Base-by-base conservation (phyloP, 2,797 vertebrate genomes). In the Gymnoscopelus microlampas region DNA sequence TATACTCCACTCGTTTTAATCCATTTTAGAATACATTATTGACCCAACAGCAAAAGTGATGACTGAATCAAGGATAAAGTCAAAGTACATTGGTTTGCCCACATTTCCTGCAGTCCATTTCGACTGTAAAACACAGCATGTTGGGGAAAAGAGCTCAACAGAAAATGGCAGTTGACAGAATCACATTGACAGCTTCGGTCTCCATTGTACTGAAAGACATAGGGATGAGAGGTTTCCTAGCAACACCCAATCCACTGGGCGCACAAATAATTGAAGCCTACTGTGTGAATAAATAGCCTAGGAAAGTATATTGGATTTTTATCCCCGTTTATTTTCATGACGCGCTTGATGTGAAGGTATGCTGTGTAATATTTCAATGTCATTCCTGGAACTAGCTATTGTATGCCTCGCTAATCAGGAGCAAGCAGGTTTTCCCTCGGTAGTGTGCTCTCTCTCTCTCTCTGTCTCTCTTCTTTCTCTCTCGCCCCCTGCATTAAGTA, bases 161-260 rank as follows among this genome's bases (percentile, higher is more conserved):
- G 71, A 79, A 87, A 79, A 89, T 76, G 51, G 68, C 71, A 74
- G 72, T n/a, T 73, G 70, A 80, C 49, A 70, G 62, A 73, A 66
- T 78, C 26, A 58, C 63, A 76, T 4, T 76, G 73, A 86, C 67
- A 58, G 68, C 26, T 1, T 80, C 53, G 48, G 57, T 58, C 60
- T 73, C 66, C 64, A 78, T n/a, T 66, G 68, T 60, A 12, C 59
- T 71, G 26, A 74, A 53, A 65, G 54, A 70, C 47, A 63, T 44
- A n/a, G 59, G 50, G 68, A 71, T 79, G 70, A 56, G 62, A 62
- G 56, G 83, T 85, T 69, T 77, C 83, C 79, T 76, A 78, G 87
- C 84, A 85, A 85, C 84, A 60, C 10, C 67, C 74, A 81, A 85
- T 81, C 74, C 32, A 54, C 24, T 23, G 54, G 4, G 53, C 15